Conservation (phyloP, 2,888 invertebrate species). For the Stomorhina lunata region DNA sequence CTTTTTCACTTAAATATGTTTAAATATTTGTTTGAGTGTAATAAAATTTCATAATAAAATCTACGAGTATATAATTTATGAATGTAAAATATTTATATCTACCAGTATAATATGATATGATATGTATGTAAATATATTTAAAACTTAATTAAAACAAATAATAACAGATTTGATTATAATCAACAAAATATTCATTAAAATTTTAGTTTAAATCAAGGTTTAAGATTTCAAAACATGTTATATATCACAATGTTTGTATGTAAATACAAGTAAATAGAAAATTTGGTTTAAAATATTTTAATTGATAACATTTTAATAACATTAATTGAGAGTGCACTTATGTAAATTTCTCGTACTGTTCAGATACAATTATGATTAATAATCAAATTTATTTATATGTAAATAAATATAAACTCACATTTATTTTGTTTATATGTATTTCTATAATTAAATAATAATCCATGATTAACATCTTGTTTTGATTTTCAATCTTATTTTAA, state of each 20-base stretch:
- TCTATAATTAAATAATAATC: not conserved
- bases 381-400: not conserved
- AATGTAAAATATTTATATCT: not conserved
- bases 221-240: too few species aligned
- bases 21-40: not conserved
- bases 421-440: not conserved
- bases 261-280: too few species aligned
- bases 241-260: too few species aligned
- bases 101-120: too few species aligned
- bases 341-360: not conserved
- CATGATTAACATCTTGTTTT: slow-evolving; percentile 17
- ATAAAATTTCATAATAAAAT: not conserved
- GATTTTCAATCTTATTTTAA: not conserved
- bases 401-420: not conserved
- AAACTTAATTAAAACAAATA: not conserved
- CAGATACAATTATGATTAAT: not conserved
- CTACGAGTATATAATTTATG: not conserved
- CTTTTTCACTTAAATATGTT: too few species aligned
- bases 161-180: not conserved
- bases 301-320: not conserved
- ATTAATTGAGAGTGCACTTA: not conserved
- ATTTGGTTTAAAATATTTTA: not conserved
- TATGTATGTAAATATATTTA: too few species aligned
- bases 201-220: not conserved
- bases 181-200: not conserved